phyloP scores from a whole-genome alignment of 2,888 invertebrate genomes.

The Tricholauxania praeusta region DNA sequence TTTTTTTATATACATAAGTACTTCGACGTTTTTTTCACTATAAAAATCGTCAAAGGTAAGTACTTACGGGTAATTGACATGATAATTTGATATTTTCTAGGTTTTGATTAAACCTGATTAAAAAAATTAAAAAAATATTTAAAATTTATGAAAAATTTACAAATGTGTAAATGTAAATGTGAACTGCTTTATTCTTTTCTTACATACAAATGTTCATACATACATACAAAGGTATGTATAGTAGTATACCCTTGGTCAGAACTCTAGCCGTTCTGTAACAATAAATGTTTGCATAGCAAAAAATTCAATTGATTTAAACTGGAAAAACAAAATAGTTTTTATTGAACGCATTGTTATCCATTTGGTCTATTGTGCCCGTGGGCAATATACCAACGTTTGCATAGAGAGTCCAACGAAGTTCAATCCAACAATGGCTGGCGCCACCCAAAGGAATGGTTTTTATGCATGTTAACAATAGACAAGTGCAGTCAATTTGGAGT shows the following conservation, averaged over 20 bases:
- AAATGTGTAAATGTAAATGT: not conserved
- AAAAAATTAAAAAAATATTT: not conserved
- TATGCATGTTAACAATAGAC: constrained; percentile 2
- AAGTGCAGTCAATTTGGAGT: not conserved
- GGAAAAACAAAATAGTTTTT: not conserved
- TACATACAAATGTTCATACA: not conserved
- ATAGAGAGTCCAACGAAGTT: not conserved
- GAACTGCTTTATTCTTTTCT: not conserved
- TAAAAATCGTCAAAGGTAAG: too few relatives aligned
- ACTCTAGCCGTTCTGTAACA: not conserved
- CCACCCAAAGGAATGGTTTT: not conserved
- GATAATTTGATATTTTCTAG: too few relatives aligned
- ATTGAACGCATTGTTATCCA: constrained; percentile 6
- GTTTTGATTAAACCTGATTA: not conserved
- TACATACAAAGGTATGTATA: not conserved
- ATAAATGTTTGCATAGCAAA: constrained; percentile 16
- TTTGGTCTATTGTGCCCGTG: constrained; percentile 9
- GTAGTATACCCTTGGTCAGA: not conserved
- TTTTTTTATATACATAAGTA: too few relatives aligned
- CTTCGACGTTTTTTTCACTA: too few relatives aligned
- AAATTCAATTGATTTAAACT: constrained; percentile 26
- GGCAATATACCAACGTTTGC: not conserved
- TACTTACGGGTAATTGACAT: too few relatives aligned
- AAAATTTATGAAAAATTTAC: not conserved
- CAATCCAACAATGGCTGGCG: not conserved